Conservation (phyloP, 1,140 invertebrate species). For the Elymnias hypermnestra region DNA sequence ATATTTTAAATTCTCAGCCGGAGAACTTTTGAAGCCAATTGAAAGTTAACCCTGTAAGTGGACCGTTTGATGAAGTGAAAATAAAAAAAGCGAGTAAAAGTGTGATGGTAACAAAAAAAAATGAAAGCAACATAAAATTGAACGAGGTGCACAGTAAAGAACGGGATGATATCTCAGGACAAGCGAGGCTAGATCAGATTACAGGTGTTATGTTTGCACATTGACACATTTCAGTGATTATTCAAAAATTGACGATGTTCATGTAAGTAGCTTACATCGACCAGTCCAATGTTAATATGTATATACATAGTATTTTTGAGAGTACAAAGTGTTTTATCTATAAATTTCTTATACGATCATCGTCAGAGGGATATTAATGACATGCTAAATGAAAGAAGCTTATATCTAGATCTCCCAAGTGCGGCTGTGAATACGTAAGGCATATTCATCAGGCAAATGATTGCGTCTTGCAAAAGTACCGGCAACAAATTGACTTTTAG, state of each 20-base stretch:
- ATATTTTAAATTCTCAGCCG: constrained; percentile 76
- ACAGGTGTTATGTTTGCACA: constrained; percentile 70
- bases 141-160: constrained; percentile 73
- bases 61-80: constrained; percentile 75
- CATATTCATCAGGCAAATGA: constrained; percentile 62
- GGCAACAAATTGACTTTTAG: constrained; percentile 33
- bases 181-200: constrained; percentile 72
- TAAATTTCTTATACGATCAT: constrained; percentile 31
- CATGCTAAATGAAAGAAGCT: constrained; percentile 73
- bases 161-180: constrained; percentile 71
- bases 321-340: no score
- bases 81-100: constrained; percentile 70
- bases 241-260: constrained; percentile 19
- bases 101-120: constrained; percentile 67
- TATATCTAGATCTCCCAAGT: constrained; percentile 66
- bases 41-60: constrained; percentile 75
- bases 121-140: constrained; percentile 73
- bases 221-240: constrained; percentile 71
- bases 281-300: no score
- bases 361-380: constrained; percentile 62
- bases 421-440: constrained; percentile 51
- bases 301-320: no score
- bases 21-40: constrained; percentile 74
- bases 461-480: constrained; percentile 65
- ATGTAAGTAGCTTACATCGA: constrained; percentile 5